These are phyloP conservation scores for Phoenoteleia sp. DNA, from an alignment of 2,888 invertebrate genomes.

Conservation along the genomic window DNA sequence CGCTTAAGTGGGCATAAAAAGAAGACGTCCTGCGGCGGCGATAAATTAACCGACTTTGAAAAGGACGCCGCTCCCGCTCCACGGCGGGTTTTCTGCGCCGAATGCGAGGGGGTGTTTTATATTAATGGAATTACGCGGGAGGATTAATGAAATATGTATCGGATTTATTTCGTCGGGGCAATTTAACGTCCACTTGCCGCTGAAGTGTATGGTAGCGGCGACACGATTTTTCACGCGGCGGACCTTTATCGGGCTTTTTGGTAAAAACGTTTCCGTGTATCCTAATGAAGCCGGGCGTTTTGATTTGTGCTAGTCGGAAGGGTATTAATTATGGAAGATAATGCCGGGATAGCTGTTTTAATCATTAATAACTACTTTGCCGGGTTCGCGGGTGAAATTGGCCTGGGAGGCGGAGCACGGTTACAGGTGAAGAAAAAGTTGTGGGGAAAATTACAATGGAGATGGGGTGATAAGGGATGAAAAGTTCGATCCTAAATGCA, in stretches of 20 bases:
- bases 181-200: background rate
- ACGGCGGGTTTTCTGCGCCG: conserved; percentile 7
- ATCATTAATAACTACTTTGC: conserved; percentile 50
- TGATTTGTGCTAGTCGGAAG: conserved; percentile 28
- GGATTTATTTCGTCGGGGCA: conserved; percentile 13
- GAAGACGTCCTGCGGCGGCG: background rate
- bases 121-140: conserved; percentile 16
- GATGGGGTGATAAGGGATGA: background rate
- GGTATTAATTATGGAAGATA: conserved; percentile 16
- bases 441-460: background rate
- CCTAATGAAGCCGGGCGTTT: conserved; percentile 1
- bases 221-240: conserved; percentile 23
- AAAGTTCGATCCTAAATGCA: background rate
- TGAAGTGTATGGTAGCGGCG: background rate
- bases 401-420: background rate
- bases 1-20: conserved; percentile 44
- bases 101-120: background rate
- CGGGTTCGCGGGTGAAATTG: background rate
- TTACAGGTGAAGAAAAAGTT: background rate
- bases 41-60: conserved; percentile 22
- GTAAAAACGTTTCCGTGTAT: conserved; percentile 35
- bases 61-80: background rate
- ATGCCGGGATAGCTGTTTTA: conserved; percentile 32
- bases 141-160: conserved; percentile 30
- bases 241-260: background rate